Conservation (phyloP, 1,140 invertebrate genomes). For the Limonius californicus region DNA sequence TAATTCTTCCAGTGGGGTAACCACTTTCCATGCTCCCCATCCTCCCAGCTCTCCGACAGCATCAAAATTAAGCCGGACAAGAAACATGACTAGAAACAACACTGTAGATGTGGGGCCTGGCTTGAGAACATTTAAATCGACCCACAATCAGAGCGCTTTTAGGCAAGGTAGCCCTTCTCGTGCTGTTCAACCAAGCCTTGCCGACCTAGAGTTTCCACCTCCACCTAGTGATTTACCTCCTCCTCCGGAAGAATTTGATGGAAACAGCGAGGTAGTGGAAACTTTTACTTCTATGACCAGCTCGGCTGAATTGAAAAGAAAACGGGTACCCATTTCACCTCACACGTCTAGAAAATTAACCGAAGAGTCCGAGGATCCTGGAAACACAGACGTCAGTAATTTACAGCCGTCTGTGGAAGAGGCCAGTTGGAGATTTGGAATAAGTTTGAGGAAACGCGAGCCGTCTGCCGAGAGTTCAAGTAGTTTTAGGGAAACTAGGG, state of each 20-base stretch:
- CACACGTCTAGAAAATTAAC: conserved; percentile 38
- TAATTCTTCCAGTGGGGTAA: conserved; percentile 77
- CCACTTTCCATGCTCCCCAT: conserved; percentile 57
- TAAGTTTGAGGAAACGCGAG: conserved; percentile 65
- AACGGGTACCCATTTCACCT: conserved; percentile 47
- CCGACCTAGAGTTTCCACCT: conserved; percentile 81
- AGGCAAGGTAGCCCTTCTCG: conserved; percentile 56
- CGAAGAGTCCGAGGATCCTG: conserved; percentile 24
- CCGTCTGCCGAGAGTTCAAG: conserved; percentile 59
- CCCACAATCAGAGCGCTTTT: conserved; percentile 53
- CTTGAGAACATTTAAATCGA: conserved; percentile 52
- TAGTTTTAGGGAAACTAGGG: conserved; percentile 45
- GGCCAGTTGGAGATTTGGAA: conserved; percentile 65
- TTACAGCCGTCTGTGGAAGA: conserved; percentile 64
- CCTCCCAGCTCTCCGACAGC: conserved; percentile 56
- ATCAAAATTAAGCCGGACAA: conserved; percentile 51
- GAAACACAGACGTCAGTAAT: conserved; percentile 61
- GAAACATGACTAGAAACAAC: conserved; percentile 45
- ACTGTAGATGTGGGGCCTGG: conserved; percentile 44
- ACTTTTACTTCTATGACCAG: conserved; percentile 40
- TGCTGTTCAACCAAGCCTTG: conserved; percentile 59
- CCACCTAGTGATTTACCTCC: conserved; percentile 75
- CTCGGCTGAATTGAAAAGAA: conserved; percentile 48
- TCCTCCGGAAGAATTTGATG: conserved; percentile 62
- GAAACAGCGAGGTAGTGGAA: conserved; percentile 39